Base-by-base conservation (phyloP, 2,113 vertebrate species). In the Tupaia tana region DNA sequence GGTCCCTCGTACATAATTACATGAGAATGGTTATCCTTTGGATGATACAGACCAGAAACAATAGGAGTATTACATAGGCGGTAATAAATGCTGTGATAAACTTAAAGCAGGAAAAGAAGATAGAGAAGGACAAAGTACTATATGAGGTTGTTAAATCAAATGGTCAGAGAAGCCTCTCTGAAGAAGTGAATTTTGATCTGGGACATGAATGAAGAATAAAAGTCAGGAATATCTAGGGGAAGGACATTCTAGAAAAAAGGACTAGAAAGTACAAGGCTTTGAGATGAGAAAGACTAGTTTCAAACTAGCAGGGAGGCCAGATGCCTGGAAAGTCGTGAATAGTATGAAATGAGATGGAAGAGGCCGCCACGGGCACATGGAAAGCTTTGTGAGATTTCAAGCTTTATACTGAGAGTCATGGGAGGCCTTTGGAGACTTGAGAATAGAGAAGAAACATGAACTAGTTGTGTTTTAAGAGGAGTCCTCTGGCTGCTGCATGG, bases 151-250 rank as follows among this genome's bases (percentile, higher is more conserved):
- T 73, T 93, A 24, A 2, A 67, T 31, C 73, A 10, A 9, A 7
- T 89, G 22, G 34, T 82, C 56, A 85, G 63, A 15, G 43, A 89
- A 64, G 27, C 61, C 15, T 90, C 67, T 80, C 31, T 69, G 54
- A 78, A 93, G 69, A 83, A 31, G 27, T 27, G 7, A 59, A 61
- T 95, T 82, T 85, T 93, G 64, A 90, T 31, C 29, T 86, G 84
- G 85, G 63, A 82, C 16, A 20, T 73, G n/a, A 86, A 56, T 86
- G 18, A 91, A 81, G 24, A 61, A 84, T 83, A 69, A 14, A 78
- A 69, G 13, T 86, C 69, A 56, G 9, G 16, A 84, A 34, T 86
- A 89, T 43, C 61, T 66, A 34, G 8, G 29, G 9, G 9, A 84
- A 70, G 90, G 91, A 82, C 22, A 34, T 95, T 79, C 14, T 6